Evolutionary conservation across 2,888 invertebrate species (phyloP), one percentile per base, ranked within the genome.

Genomic region (Anaspis maculata): DNA sequence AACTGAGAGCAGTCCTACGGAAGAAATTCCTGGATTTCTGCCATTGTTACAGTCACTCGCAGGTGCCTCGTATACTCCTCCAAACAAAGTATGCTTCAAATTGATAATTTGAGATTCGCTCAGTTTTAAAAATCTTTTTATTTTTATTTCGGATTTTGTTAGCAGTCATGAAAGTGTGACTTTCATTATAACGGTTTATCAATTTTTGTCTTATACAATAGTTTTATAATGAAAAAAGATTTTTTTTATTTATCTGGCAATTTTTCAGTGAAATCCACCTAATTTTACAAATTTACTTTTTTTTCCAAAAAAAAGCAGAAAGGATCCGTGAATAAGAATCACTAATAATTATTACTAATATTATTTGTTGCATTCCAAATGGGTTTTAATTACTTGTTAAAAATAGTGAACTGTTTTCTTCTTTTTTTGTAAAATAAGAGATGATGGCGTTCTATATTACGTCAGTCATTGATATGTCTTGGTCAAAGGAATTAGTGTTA

Each of bases 11-110:
- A 64, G 85, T 78, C 36, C 69, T 92, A 40, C 79, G 82, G 57
- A 79, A 82, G 61, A 82, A 85, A 61, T 92, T 91, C 60, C 86
- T 81, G 45, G 79, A 83, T 63, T 68, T 88, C 52, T 87, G 88
- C 9, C 5, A 6, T 64, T 71, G 71, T 15, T 71, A 69, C 49
- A 70, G 71, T 30, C 72, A 72, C 15, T 48, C 57, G 38, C 56
- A 57, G 37, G 59, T 62, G 45, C 64, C 65, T 38, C 57, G 61
- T 44, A 50, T 64, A 42, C 54, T 64, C 36, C 52, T 61, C 35
- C 62, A 61, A 46, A 52, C 62, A 39, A 64, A 61, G 50, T 62
- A 59, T 51, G 59, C 60, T 51, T 58, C 62, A 41, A 63, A 64
- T 50, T 64, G 46, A 57, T 32, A 21, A 16, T 15, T 36, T 30